These are phyloP conservation scores for Lasioglossum calceatum DNA, from an alignment of 2,888 invertebrate genomes.

Conservation along the genomic window DNA sequence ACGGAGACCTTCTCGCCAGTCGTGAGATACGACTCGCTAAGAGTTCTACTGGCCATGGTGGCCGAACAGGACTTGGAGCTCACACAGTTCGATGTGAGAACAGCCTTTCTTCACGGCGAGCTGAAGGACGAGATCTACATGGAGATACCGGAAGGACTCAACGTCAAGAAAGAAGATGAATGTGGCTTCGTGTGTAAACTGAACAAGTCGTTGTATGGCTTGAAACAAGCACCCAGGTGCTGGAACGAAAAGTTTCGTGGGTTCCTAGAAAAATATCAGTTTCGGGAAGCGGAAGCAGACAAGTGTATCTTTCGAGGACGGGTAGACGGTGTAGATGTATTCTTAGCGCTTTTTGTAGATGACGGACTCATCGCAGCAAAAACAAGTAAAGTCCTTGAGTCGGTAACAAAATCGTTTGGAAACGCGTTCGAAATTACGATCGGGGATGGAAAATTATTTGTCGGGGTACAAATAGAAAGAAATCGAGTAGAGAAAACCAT, in stretches of 20 bases:
- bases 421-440: background rate
- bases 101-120: background rate
- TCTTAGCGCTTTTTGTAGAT: background rate
- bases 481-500: background rate
- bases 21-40: no score
- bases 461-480: background rate
- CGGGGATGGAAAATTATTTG: background rate
- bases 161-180: background rate
- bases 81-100: conserved; percentile 6
- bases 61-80: background rate
- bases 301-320: background rate
- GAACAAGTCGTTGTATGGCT: no score
- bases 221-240: background rate
- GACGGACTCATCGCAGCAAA: background rate
- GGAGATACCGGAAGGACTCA: background rate
- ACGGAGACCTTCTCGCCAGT: conserved; percentile 18
- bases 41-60: background rate
- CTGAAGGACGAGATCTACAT: background rate
- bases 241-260: background rate
- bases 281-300: background rate
- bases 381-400: background rate
- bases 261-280: background rate
- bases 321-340: background rate
- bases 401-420: background rate
- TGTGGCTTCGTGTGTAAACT: no score